Conservation (phyloP, 2,888 invertebrate genomes). For the Cheilosia vernalis region DNA sequence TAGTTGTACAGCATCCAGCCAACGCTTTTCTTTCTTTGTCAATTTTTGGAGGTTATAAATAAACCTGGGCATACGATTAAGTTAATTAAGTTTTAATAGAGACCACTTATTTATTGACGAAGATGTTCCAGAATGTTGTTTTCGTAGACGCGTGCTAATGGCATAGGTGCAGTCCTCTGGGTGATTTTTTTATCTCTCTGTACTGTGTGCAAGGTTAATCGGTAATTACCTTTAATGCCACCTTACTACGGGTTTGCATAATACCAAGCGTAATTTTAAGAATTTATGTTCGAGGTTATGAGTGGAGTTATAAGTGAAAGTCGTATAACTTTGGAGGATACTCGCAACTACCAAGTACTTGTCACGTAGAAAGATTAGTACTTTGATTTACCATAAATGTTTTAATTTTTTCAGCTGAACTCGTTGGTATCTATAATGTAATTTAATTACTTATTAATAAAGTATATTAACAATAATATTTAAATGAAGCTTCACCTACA, state of each 20-base stretch:
- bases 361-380: no score
- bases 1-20: not conserved
- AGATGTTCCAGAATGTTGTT: not conserved
- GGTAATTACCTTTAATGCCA: constrained; percentile 20
- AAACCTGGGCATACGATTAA: constrained; percentile 12
- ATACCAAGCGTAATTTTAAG: not conserved
- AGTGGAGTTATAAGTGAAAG: not conserved
- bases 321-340: no score
- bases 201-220: constrained; percentile 2
- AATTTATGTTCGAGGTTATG: constrained; percentile 8
- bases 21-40: not conserved
- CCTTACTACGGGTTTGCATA: constrained; percentile 5
- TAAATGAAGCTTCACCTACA: no score
- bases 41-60: constrained; percentile 26
- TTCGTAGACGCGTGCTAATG: constrained; percentile 1
- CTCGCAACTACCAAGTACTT: no score
- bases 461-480: no score
- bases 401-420: no score
- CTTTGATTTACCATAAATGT: no score
- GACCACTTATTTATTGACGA: constrained; percentile 1
- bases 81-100: constrained; percentile 43
- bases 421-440: no score
- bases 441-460: no score
- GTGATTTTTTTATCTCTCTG: not conserved
- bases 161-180: constrained; percentile 20